Percentiles rank a stretch among this genome's conserved stretches.
Conservation (phyloP, 1,140 invertebrate species). For the Drosophila pandora region DNA sequence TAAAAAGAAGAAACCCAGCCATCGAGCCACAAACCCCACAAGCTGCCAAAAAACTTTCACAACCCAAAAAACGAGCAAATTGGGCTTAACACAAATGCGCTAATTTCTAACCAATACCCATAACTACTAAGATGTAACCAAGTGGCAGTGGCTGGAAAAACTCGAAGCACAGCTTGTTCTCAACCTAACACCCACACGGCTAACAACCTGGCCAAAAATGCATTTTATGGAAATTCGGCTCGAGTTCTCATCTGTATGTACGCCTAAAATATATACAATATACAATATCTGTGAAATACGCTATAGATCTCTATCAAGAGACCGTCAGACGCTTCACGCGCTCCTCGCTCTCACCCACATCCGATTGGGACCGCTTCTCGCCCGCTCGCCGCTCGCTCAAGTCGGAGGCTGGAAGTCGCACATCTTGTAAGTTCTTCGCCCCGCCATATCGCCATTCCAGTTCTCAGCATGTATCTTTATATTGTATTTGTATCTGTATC, state of each 20-base stretch:
- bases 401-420: constrained; percentile 72
- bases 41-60: constrained; percentile 77
- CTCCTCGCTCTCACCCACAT: constrained; percentile 81
- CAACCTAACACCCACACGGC: constrained; percentile 52
- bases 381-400: constrained; percentile 71
- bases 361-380: constrained; percentile 80
- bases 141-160: constrained; percentile 32
- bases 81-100: constrained; percentile 73
- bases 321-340: constrained; percentile 82
- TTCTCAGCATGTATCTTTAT: constrained; percentile 34
- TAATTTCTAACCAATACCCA: constrained; percentile 69
- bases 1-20: constrained; percentile 49
- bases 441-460: neutral
- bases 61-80: constrained; percentile 41
- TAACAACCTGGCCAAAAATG: constrained; percentile 18
- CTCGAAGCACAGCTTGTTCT: constrained; percentile 28
- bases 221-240: constrained; percentile 42
- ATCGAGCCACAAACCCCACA: constrained; percentile 22
- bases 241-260: constrained; percentile 21
- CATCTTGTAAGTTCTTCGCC: constrained; percentile 74
- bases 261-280: constrained; percentile 16
- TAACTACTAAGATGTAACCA: constrained; percentile 26
- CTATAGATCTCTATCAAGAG: constrained; percentile 81
- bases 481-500: constrained; percentile 37
- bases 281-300: neutral